A percentile compares a stretch with the other conserved stretches of the same genome.
phyloP scores from a whole-genome alignment of 2,113 vertebrate genomes.

The Bufo gargarizans region DNA sequence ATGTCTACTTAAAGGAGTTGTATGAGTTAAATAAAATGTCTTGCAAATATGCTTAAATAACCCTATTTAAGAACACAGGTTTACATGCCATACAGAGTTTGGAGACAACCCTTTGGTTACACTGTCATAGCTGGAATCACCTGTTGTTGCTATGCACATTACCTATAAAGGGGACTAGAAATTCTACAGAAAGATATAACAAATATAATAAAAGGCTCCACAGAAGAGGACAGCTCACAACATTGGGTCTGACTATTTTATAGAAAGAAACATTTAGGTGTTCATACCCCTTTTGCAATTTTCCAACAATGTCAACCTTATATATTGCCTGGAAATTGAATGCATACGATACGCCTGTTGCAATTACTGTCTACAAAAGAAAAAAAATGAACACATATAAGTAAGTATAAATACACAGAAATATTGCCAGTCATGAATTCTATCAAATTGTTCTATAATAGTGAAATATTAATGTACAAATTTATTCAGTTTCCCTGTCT shows the following conservation, averaged over 20 bases:
- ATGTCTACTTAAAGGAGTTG: too few relatives aligned
- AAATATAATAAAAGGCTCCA: neutral
- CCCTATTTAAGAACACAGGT: too few relatives aligned
- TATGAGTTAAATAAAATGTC: too few relatives aligned
- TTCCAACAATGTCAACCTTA: conserved; percentile 79
- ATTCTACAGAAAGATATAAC: neutral
- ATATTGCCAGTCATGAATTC: neutral
- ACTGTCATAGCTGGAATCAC: neutral
- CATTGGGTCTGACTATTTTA: neutral
- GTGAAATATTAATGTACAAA: neutral
- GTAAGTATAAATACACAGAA: neutral
- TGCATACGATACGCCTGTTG: conserved; percentile 85
- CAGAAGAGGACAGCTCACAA: neutral
- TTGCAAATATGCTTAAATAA: too few relatives aligned
- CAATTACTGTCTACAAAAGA: conserved; percentile 85
- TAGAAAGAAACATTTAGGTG: neutral
- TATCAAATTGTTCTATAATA: neutral
- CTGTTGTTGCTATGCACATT: neutral
- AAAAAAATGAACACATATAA: neutral
- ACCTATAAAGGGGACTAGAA: neutral
- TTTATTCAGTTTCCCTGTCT: neutral
- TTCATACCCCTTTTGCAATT: conserved; percentile 83
- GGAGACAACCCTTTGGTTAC: neutral
- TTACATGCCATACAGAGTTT: too few relatives aligned
- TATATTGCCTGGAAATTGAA: conserved; percentile 78